Evolutionary conservation across 2,113 vertebrate species (phyloP).

Genomic region (Lophius piscatorius): DNA sequence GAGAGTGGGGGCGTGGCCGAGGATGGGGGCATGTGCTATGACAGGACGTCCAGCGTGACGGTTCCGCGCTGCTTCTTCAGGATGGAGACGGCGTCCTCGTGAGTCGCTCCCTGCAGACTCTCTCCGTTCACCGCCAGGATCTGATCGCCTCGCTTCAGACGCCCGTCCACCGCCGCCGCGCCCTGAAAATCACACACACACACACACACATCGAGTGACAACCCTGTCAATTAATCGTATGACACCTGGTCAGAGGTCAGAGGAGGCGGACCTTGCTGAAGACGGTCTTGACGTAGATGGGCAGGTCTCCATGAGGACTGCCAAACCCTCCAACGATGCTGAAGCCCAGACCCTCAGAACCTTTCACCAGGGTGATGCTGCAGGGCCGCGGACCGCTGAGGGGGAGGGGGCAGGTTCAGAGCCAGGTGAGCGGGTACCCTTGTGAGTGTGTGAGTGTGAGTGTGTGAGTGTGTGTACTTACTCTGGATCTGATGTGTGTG

Average conservation of each 20-base stretch:
- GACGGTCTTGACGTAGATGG: constrained; percentile 98
- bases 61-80: constrained; percentile 89
- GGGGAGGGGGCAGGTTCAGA: not conserved
- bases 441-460: constrained; percentile 20
- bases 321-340: constrained; percentile 96
- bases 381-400: constrained; percentile 85
- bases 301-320: constrained; percentile 96
- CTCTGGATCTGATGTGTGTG: constrained; percentile 82
- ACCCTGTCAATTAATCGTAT: too few species aligned
- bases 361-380: constrained; percentile 92
- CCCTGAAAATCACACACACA: constrained; percentile 77
- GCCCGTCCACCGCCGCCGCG: constrained; percentile 88
- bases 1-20: too few species aligned
- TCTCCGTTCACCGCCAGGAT: constrained; percentile 90
- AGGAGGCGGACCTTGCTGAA: constrained; percentile 96
- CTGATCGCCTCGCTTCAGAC: constrained; percentile 91
- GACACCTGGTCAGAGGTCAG: constrained; percentile 12
- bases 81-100: constrained; percentile 91
- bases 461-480: constrained; percentile 75
- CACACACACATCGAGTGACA: too few species aligned
- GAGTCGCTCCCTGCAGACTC: constrained; percentile 87
- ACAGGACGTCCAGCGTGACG: constrained; percentile 85
- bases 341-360: constrained; percentile 94
- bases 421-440: constrained; percentile 62
- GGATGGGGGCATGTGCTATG: constrained; percentile 74